Evolutionary conservation across 2,797 vertebrate genomes (phyloP).

Genomic region (Botia kubotai): DNA sequence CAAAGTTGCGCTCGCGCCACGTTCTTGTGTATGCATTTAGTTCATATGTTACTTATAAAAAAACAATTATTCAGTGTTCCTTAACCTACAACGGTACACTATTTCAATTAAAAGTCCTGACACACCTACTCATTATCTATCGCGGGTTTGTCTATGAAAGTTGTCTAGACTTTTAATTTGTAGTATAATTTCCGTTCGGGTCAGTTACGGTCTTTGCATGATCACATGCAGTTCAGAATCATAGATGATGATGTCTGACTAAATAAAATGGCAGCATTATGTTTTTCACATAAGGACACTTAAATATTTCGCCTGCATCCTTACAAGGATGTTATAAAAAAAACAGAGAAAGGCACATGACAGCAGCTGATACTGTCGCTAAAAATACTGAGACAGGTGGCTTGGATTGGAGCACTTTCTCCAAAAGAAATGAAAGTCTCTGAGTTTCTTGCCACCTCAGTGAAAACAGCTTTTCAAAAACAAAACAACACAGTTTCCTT

Average conservation of each 20-base stretch:
- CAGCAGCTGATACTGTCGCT: constrained; percentile 5
- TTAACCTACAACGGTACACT: no score
- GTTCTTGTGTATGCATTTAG: no score
- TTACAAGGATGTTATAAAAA: constrained; percentile 18
- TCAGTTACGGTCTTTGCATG: neutral
- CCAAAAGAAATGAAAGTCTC: neutral
- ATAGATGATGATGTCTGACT: no score
- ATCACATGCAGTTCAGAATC: neutral
- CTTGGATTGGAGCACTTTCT: constrained; percentile 17
- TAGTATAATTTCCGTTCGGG: no score
- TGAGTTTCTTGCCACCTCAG: neutral
- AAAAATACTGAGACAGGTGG: constrained; percentile 21
- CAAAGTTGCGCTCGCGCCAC: no score
- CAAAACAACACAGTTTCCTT: neutral
- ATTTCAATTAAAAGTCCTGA: no score
- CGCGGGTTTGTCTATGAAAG: no score
- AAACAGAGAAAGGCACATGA: neutral
- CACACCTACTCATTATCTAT: no score
- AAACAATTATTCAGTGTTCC: no score
- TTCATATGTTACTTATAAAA: no score
- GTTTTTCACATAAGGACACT: neutral
- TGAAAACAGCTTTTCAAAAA: neutral
- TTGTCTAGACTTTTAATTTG: no score
- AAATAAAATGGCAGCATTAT: neutral
- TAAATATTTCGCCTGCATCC: neutral